Base-by-base conservation (phyloP, 1,140 invertebrate genomes). In the Pseudomyrmex dendroicus region DNA sequence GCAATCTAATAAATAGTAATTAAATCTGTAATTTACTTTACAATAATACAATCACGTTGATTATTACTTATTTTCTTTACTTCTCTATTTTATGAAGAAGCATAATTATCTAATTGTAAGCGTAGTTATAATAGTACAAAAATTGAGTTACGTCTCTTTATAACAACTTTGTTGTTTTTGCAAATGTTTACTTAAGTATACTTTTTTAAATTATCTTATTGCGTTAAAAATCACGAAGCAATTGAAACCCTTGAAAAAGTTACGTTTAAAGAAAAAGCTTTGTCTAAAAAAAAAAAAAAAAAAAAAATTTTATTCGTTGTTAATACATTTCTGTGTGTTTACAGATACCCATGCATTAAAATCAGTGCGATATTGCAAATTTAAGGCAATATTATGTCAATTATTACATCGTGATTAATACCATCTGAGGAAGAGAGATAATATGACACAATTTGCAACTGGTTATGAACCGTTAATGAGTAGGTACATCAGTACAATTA, bases 331-430 rank as follows among this genome's bases (percentile, higher is more conserved):
- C 13, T 1, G 13, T 44, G 2, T 62, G 4, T 44, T 62, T 1
- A 13, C 17, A 22, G 35, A 44, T 13, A 9, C 8, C 8, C 54
- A 57, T 46, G 15, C 15, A 12, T 54, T 12, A 4, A 15, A 13
- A 74, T 46, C 12, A n/a, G 57, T 17, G 17, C 13, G 17, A 13
- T 20, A 35, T 62, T 12, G 46, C 15, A 35, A 54, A 77, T 56
- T 35, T 54, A 52, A 66, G 12, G n/a, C 12, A 1, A 50, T 20
- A 4, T 52, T 35, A n/a, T 13, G 25, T 66, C 25, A 44, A 64
- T n/a, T 57, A 15, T 76, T 25, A 2, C 8, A 66, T 64, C 12
- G 10, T 8, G 22, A 66, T 76, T 76, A 64, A 76, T 35, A 35
- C n/a, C 4, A 4, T 76, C 22, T 66, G 61, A 54, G 35, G 3